A percentile compares a stretch with the other conserved stretches of the same genome.
Conservation (phyloP, 35 echinoderm and acorn worm genomes). For the Anneissia japonica region DNA sequence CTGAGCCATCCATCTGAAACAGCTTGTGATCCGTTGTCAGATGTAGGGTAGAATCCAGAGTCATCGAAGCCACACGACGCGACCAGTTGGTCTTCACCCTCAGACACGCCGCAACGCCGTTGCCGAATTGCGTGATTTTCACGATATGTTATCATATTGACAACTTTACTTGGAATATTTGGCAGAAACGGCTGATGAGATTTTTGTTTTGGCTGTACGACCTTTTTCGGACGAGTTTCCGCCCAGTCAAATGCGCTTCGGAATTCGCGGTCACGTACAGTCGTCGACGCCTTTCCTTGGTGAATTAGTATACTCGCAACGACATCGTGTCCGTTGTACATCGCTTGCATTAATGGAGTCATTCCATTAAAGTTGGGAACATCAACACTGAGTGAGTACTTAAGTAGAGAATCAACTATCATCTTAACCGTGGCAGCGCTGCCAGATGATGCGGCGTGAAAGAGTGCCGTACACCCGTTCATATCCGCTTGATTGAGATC, state of each 20-base stretch:
- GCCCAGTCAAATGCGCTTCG: constrained; percentile 68
- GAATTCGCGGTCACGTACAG: constrained; percentile 38
- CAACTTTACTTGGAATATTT: background rate
- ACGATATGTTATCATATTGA: background rate
- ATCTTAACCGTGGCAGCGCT: constrained; percentile 56
- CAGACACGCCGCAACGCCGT: background rate
- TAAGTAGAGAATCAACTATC: constrained; percentile 41
- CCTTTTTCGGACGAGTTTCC: background rate
- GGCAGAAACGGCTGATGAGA: background rate
- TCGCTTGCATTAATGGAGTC: constrained; percentile 79
- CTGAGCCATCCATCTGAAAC: background rate
- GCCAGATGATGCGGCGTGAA: constrained; percentile 71
- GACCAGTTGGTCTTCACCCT: background rate
- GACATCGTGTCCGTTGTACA: constrained; percentile 57
- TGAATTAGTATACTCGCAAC: constrained; percentile 69
- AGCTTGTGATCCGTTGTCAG: background rate
- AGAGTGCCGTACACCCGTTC: constrained; percentile 64
- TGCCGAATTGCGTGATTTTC: background rate
- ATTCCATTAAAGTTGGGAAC: constrained; percentile 57
- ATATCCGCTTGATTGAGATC: constrained; percentile 65
- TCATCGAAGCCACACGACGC: background rate
- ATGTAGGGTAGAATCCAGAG: background rate
- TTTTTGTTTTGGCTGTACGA: background rate
- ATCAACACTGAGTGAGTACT: constrained; percentile 61
- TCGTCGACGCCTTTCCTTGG: constrained; percentile 66